These are phyloP conservation scores for Cyanoderma ruficeps DNA, from an alignment of 2,113 vertebrate genomes.

Conservation along the genomic window DNA sequence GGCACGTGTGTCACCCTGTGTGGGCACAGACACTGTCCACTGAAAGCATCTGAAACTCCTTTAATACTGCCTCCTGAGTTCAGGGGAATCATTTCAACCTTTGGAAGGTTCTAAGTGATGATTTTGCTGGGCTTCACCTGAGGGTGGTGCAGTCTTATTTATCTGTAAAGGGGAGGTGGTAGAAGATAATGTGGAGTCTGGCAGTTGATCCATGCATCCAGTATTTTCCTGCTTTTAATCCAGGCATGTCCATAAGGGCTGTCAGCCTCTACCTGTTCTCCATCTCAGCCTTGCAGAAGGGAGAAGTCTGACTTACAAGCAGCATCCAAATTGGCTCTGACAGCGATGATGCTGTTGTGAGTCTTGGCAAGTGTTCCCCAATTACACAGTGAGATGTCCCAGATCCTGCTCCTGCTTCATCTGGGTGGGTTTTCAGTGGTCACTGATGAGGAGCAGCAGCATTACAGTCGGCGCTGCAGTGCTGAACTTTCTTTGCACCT, in stretches of 20 bases:
- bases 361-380: neutral
- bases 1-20: neutral
- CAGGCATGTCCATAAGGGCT: neutral
- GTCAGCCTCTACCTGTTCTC: neutral
- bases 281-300: neutral
- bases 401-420: neutral
- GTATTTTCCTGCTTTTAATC: neutral
- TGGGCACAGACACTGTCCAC: fast-evolving
- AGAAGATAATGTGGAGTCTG: neutral
- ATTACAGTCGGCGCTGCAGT: fast-evolving
- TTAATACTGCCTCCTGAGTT: neutral
- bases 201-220: neutral
- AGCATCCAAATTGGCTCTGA: neutral
- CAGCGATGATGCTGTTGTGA: neutral
- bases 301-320: neutral
- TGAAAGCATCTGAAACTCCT: neutral
- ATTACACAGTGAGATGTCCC: neutral
- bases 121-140: neutral
- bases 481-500: fast-evolving
- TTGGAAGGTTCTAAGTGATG: neutral
- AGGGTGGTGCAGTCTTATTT: neutral
- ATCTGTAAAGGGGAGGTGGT: neutral
- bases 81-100: neutral
- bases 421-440: neutral
- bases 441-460: neutral